These are phyloP conservation scores for Nemotelus nigrinus DNA, from an alignment of 2,888 invertebrate species.

Conservation along the genomic window DNA sequence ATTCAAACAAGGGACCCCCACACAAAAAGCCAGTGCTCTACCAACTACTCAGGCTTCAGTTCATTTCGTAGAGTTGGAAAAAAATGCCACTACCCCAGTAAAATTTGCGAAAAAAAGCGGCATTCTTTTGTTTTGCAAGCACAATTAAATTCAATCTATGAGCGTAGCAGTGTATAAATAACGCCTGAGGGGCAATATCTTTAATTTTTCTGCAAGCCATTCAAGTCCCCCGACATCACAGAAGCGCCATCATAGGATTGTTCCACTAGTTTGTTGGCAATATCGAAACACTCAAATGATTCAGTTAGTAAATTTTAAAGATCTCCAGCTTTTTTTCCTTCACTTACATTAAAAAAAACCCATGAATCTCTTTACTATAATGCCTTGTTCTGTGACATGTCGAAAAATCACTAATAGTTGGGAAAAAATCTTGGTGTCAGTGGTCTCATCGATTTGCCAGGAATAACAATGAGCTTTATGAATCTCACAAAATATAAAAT, in stretches of 20 bases:
- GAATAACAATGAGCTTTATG: constrained; percentile 12
- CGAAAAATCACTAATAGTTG: constrained; percentile 12
- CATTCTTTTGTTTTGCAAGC: too few relatives aligned
- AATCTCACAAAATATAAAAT: background rate
- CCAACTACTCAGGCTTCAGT: too few relatives aligned
- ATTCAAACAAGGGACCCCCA: too few relatives aligned
- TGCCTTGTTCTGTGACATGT: background rate
- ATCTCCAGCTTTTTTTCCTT: background rate
- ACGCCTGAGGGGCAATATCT: too few relatives aligned
- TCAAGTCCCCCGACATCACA: constrained; percentile 1
- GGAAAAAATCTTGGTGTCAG: background rate
- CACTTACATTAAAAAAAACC: background rate
- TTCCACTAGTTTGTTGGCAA: background rate
- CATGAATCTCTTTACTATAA: background rate
- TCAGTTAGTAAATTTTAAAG: background rate
- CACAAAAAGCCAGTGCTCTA: too few relatives aligned
- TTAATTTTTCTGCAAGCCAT: background rate
- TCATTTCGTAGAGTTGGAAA: too few relatives aligned
- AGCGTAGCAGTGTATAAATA: too few relatives aligned
- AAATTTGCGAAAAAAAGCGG: too few relatives aligned
- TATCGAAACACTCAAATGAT: background rate
- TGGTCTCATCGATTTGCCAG: constrained; percentile 14
- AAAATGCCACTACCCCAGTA: too few relatives aligned
- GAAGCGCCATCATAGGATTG: constrained; percentile 7
- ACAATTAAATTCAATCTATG: too few relatives aligned